Conservation (phyloP, 2,888 invertebrate species). For the Drosophila nr. perissopoda region DNA sequence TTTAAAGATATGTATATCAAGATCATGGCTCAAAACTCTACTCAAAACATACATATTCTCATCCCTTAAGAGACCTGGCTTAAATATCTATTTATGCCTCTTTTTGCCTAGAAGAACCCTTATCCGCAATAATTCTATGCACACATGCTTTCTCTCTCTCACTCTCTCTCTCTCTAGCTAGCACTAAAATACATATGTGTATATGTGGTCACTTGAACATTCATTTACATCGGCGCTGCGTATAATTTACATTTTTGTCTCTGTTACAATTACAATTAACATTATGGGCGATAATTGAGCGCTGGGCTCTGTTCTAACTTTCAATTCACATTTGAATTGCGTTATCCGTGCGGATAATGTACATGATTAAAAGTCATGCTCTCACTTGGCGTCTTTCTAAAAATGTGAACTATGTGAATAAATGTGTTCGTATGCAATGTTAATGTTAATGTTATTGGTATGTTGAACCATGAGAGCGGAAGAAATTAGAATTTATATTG, state of each 20-base stretch:
- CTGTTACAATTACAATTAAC: constrained; percentile 22
- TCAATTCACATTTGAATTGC: constrained; percentile 25
- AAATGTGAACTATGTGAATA: constrained; percentile 25
- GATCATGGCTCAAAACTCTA: constrained; percentile 11
- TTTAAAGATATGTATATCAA: not conserved
- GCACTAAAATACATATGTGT: not conserved
- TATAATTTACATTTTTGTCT: constrained; percentile 37
- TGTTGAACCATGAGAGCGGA: constrained; percentile 35
- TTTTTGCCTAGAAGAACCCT: constrained; percentile 5
- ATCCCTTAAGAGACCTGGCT: constrained; percentile 30
- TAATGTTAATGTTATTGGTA: constrained; percentile 47
- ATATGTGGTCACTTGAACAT: not conserved
- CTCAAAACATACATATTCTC: not conserved
- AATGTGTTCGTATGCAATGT: constrained; percentile 26
- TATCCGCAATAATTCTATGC: constrained; percentile 3
- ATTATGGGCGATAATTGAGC: constrained; percentile 23
- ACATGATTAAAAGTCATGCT: constrained; percentile 14
- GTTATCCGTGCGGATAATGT: constrained; percentile 21
- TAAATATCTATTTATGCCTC: constrained; percentile 1
- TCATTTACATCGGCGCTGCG: constrained; percentile 15
- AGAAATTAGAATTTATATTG: constrained; percentile 39
- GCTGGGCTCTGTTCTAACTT: constrained; percentile 31
- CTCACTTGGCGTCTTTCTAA: constrained; percentile 22
- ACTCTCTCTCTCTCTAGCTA: not conserved
- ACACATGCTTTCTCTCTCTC: constrained; percentile 2